These are phyloP conservation scores for Sebastiscus tertius DNA, from an alignment of 2,797 vertebrate genomes.

Conservation along the genomic window DNA sequence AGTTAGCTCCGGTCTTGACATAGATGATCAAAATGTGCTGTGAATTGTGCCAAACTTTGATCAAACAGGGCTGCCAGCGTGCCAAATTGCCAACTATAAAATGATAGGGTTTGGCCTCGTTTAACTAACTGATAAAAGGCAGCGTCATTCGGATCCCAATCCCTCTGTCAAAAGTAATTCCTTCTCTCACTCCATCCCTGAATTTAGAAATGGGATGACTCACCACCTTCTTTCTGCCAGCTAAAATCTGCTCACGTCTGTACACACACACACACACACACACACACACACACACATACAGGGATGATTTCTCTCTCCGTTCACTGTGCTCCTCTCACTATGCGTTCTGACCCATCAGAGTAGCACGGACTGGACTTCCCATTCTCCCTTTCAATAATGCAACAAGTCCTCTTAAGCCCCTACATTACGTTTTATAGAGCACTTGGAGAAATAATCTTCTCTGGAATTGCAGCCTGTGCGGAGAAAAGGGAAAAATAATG, in stretches of 20 bases:
- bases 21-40: constrained; percentile 37
- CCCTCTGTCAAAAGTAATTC: constrained; percentile 63
- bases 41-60: constrained; percentile 41
- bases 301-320: not conserved
- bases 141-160: constrained; percentile 44
- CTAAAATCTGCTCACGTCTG: constrained; percentile 19
- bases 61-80: constrained; percentile 26
- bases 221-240: constrained; percentile 41
- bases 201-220: constrained; percentile 61
- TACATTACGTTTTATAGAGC: not conserved
- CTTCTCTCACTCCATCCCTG: constrained; percentile 39
- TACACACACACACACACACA: not conserved
- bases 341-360: constrained; percentile 27
- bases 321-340: not conserved
- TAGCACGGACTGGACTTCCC: constrained; percentile 28
- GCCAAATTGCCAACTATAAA: constrained; percentile 45
- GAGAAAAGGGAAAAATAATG: constrained; percentile 9
- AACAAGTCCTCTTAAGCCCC: constrained; percentile 50
- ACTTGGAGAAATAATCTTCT: constrained; percentile 19
- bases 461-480: not conserved
- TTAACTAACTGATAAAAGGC: constrained; percentile 50
- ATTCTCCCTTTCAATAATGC: constrained; percentile 66
- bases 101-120: constrained; percentile 32
- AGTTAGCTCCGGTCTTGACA: constrained; percentile 4
- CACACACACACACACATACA: not conserved